These are phyloP conservation scores for Platichthys stellatus DNA, from an alignment of 2,113 vertebrate species.

Conservation along the genomic window DNA sequence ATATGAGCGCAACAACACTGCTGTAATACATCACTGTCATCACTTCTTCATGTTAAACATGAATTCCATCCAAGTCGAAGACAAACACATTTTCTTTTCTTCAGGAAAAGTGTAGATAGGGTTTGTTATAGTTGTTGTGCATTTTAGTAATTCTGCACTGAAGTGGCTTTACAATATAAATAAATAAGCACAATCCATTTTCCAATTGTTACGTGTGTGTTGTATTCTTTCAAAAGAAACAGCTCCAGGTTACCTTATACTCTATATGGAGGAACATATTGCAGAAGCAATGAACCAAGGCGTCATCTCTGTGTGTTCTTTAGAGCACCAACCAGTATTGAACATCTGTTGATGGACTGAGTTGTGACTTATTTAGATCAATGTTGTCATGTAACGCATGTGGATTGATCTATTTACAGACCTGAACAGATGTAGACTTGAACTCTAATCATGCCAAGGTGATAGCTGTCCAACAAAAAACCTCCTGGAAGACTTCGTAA, in stretches of 20 bases:
- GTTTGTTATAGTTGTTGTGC: background rate
- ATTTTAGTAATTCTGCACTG: no score
- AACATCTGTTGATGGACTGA: background rate
- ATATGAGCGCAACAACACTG: no score
- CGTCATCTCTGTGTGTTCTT: no score
- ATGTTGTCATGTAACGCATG: no score
- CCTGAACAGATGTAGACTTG: conserved; percentile 30
- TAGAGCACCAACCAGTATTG: background rate
- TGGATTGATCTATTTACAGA: background rate
- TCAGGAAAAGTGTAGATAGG: background rate
- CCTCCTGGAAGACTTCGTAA: conserved; percentile 27
- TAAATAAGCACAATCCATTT: background rate
- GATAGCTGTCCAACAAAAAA: background rate
- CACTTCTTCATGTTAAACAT: no score
- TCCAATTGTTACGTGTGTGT: no score
- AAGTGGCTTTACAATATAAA: background rate
- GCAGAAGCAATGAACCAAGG: background rate
- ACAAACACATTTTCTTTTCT: no score
- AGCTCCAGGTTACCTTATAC: no score
- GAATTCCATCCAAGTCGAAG: no score
- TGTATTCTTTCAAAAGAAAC: no score
- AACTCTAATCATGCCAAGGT: conserved; percentile 10
- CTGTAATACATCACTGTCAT: no score
- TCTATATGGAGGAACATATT: background rate
- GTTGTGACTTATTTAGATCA: background rate